Evolutionary conservation across 2,797 vertebrate genomes (phyloP).

Genomic region (Eospalax fontanierii): DNA sequence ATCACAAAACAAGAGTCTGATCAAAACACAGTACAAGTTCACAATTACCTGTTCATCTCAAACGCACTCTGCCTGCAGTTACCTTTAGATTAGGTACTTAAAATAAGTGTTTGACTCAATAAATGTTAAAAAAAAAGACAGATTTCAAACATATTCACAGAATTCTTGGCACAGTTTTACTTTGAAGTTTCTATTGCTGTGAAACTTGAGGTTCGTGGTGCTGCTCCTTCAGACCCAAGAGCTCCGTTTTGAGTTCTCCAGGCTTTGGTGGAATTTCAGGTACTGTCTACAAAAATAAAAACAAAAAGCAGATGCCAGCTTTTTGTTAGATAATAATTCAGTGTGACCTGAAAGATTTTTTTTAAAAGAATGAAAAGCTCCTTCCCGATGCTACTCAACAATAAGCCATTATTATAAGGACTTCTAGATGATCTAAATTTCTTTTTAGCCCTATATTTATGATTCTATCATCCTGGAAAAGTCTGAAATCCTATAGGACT

Average conservation of each 20-base stretch:
- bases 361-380: background rate
- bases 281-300: conserved; percentile 90
- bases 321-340: conserved; percentile 14
- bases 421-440: background rate
- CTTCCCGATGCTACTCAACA: background rate
- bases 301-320: background rate
- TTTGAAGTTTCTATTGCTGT: conserved; percentile 74
- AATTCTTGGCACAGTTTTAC: background rate
- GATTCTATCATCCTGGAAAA: background rate
- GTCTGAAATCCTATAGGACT: background rate
- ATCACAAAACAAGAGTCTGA: too few species aligned
- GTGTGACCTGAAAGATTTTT: background rate
- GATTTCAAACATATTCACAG: conserved; percentile 59
- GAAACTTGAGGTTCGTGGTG: conserved; percentile 76
- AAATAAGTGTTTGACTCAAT: background rate
- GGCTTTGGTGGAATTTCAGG: conserved; percentile 96
- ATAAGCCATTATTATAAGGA: background rate
- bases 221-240: conserved; percentile 91
- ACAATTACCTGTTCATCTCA: background rate
- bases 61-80: background rate
- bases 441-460: background rate
- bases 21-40: background rate
- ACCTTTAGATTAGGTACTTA: background rate
- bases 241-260: conserved; percentile 95
- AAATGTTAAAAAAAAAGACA: background rate